Evolutionary conservation across 2,888 invertebrate species (phyloP).

Genomic region (Sepiola atlantica): DNA sequence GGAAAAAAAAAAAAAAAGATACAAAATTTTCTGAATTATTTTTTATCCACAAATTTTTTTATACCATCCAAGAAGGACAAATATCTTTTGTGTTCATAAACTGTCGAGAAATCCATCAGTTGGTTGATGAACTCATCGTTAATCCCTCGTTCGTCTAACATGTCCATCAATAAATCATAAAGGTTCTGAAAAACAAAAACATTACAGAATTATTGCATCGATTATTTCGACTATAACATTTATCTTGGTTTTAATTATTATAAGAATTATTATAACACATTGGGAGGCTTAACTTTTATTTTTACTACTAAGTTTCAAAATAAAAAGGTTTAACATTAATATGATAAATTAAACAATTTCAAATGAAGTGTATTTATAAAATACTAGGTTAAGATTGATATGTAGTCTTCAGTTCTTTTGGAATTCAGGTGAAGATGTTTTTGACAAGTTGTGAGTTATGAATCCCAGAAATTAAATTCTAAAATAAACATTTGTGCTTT

Average conservation of each 20-base stretch:
- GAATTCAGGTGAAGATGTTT: too few species aligned
- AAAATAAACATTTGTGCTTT: too few species aligned
- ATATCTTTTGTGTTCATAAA: conserved; percentile 93
- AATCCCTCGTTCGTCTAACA: conserved; percentile 95
- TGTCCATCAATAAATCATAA: conserved; percentile 94
- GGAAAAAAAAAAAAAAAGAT: neutral
- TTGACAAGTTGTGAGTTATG: too few species aligned
- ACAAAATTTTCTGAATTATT: conserved; percentile 45
- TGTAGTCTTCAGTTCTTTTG: too few species aligned
- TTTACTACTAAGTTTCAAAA: too few species aligned
- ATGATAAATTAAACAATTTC: neutral
- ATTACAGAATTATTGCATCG: neutral
- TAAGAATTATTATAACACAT: neutral
- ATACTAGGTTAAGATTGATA: too few species aligned
- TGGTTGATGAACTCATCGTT: conserved; percentile 94
- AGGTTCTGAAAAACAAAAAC: conserved; percentile 82
- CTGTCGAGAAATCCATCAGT: conserved; percentile 89
- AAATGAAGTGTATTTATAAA: too few species aligned
- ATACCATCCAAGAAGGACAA: conserved; percentile 87
- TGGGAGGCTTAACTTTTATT: too few species aligned
- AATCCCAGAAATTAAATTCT: too few species aligned
- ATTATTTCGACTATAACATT: neutral
- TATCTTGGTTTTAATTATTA: neutral
- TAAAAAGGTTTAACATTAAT: too few species aligned
- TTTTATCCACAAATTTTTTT: conserved; percentile 64